A percentile compares a stretch with the other conserved stretches of the same genome.
phyloP scores from a whole-genome alignment of 1,140 invertebrate species.

The Mizuhopecten yessoensis region DNA sequence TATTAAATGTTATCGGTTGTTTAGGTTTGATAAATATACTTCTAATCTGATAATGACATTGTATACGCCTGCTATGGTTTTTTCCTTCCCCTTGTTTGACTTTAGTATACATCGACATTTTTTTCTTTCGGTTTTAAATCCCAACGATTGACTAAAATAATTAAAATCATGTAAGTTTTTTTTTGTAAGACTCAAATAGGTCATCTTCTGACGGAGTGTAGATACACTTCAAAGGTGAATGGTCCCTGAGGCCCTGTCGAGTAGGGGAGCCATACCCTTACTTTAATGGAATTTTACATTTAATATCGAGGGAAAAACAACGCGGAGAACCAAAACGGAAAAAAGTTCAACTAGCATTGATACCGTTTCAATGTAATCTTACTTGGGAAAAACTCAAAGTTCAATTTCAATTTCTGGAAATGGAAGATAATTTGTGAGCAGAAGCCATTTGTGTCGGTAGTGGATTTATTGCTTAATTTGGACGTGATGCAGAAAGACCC shows the following conservation, averaged over 20 bases:
- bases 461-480: slow-evolving; percentile 39
- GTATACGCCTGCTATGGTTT: background rate
- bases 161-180: slow-evolving; percentile 1
- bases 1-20: background rate
- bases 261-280: background rate
- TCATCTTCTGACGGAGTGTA: slow-evolving; percentile 18
- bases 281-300: slow-evolving; percentile 29
- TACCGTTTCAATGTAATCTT: slow-evolving; percentile 29
- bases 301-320: slow-evolving; percentile 19
- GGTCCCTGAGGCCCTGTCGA: background rate
- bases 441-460: slow-evolving; percentile 12
- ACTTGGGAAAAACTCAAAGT: slow-evolving; percentile 27
- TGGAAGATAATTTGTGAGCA: slow-evolving; percentile 23
- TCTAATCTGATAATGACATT: background rate
- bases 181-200: slow-evolving; percentile 25
- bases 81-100: background rate
- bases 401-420: slow-evolving; percentile 35
- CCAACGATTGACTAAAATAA: slow-evolving; percentile 27
- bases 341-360: slow-evolving; percentile 34
- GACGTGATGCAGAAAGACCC: slow-evolving; percentile 23
- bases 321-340: background rate
- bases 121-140: slow-evolving; percentile 6
- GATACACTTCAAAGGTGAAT: background rate
- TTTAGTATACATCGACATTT: background rate
- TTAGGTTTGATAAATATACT: slow-evolving; percentile 28